Conservation (phyloP, 1,140 invertebrate genomes). For the Lordiphosa stackelbergi region DNA sequence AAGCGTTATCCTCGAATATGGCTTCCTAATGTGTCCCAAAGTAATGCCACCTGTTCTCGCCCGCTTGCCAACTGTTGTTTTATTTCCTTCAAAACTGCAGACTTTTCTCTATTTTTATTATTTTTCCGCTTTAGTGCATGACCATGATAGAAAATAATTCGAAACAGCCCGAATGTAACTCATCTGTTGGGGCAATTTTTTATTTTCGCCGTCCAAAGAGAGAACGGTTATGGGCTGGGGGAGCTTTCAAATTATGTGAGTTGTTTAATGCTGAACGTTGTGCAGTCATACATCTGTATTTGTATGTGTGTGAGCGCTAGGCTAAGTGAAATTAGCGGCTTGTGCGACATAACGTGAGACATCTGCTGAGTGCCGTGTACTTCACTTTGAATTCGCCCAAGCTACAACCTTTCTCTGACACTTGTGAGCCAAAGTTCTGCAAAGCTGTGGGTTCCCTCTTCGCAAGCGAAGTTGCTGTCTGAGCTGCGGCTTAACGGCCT, state of each 20-base stretch:
- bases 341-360: conserved; percentile 5
- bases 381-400: background rate
- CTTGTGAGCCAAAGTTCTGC: too few relatives aligned
- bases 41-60: too few relatives aligned
- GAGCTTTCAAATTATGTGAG: conserved; percentile 8
- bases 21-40: too few relatives aligned
- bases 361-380: conserved; percentile 1
- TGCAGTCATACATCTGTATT: background rate
- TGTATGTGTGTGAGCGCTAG: conserved; percentile 1
- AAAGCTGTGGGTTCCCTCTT: background rate
- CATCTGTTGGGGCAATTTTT: too few relatives aligned
- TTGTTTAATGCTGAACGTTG: background rate
- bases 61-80: too few relatives aligned
- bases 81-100: too few relatives aligned
- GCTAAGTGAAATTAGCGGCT: conserved; percentile 47
- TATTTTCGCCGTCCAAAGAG: conserved; percentile 15
- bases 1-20: too few relatives aligned
- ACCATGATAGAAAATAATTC: background rate
- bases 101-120: too few relatives aligned
- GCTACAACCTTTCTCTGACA: too few relatives aligned
- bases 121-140: too few relatives aligned
- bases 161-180: too few relatives aligned
- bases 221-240: conserved; percentile 34
- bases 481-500: background rate
- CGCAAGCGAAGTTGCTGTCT: background rate